These are phyloP conservation scores for Mesochorus sp. DNA, from an alignment of 2,888 invertebrate species.

Conservation along the genomic window DNA sequence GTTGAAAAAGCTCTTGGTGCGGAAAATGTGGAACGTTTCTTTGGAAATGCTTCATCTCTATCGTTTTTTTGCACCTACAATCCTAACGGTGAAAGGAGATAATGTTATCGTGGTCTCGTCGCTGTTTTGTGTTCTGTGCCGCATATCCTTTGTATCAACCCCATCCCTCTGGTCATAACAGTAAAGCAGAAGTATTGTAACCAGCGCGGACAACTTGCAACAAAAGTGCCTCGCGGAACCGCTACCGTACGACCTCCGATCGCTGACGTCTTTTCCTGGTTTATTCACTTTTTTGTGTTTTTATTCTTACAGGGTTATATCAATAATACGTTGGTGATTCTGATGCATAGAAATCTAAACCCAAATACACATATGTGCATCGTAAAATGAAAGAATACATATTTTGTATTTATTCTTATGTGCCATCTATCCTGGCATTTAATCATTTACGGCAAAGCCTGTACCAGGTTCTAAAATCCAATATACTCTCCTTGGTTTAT, in stretches of 20 bases:
- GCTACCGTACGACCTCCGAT: neutral
- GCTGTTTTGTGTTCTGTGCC: slow-evolving; percentile 24
- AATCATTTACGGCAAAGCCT: too few species aligned
- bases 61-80: slow-evolving; percentile 1
- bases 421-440: too few species aligned
- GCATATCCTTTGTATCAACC: slow-evolving; percentile 41
- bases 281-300: slow-evolving; percentile 8
- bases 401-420: too few species aligned
- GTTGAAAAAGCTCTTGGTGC: slow-evolving; percentile 7
- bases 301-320: neutral
- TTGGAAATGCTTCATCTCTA: slow-evolving; percentile 26
- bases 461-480: too few species aligned
- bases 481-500: too few species aligned
- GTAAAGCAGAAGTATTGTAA: slow-evolving; percentile 53
- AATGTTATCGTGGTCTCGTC: slow-evolving; percentile 56
- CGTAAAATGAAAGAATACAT: too few species aligned
- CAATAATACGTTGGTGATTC: neutral
- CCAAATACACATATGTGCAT: too few species aligned
- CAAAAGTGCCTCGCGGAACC: slow-evolving; percentile 5
- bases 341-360: too few species aligned
- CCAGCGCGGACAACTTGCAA: neutral
- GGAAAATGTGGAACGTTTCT: neutral
- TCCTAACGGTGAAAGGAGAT: slow-evolving; percentile 33
- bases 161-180: slow-evolving; percentile 44
- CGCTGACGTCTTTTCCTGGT: slow-evolving; percentile 8